Evolutionary conservation across 2,797 vertebrate genomes (phyloP), one percentile per base, ranked within the genome.

Genomic region (Tympanoctomys barrerae): DNA sequence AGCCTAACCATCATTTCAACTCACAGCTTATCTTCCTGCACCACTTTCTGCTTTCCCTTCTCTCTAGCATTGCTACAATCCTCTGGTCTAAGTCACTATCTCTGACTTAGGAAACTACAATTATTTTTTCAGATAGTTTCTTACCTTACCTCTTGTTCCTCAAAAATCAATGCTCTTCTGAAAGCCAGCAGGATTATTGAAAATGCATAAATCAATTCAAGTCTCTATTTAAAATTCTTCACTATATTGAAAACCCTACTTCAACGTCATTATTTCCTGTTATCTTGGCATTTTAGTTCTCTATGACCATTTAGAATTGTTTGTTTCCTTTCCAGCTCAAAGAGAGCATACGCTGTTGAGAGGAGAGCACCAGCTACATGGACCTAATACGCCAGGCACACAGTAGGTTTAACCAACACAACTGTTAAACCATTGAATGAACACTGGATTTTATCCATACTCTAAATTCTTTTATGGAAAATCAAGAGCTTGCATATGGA

Each of bases 71-170:
- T 9, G 7, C 26, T 66, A 52, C 61, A 33, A 33, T 6, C 10
- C 7, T 39, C 24, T 33, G 2, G 19, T 70, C 16, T 14, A 18
- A n/a, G 59, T 22, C 6, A 62, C 10, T 28, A 54, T 62, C 28
- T 52, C 42, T 91, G 57, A 22, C 62, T 93, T 6, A 21, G 68
- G 88, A 78, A 33, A 89, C 0, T 4, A 19, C 13, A 80, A 39
- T 59, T 31, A 62, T 3, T n/a, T 83, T 83, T 86, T 87, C 70
- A 71, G 49, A 70, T 80, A 82, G 18, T 85, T 90, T 33, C 54
- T 11, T 49, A n/a, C 26, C 80, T 93, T 54, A 7, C 9, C 19
- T 18, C 11, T 64, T 62, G 28, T 73, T 77, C 52, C 85, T 12
- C 85, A 84, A 66, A 88, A 64, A 62, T 70, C 19, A 46, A 71